These are phyloP conservation scores for Thymelicus sylvestris DNA, from an alignment of 2,888 invertebrate species.

Conservation along the genomic window DNA sequence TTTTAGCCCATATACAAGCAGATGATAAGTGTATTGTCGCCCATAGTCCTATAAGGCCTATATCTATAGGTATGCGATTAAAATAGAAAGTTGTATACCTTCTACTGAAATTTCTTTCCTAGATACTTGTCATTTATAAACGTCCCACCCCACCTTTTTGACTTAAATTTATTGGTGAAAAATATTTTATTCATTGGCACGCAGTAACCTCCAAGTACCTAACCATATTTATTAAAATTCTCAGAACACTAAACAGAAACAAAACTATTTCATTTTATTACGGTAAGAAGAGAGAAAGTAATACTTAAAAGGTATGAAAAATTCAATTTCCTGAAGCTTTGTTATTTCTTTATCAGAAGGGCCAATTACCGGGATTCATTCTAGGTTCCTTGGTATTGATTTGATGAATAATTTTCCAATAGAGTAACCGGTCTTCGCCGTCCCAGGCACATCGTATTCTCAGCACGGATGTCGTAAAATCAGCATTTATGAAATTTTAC, in stretches of 20 bases:
- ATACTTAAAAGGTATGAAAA: conserved; percentile 45
- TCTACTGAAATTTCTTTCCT: too few species aligned
- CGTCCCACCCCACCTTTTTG: too few species aligned
- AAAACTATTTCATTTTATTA: conserved; percentile 30
- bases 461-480: conserved; percentile 32
- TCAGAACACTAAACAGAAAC: neutral
- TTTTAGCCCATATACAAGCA: too few species aligned
- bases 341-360: conserved; percentile 57
- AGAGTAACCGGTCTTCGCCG: conserved; percentile 48
- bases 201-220: too few species aligned
- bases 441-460: conserved; percentile 20
- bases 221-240: neutral
- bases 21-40: too few species aligned
- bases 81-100: too few species aligned
- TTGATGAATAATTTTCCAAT: conserved; percentile 74
- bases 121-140: too few species aligned
- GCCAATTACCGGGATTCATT: conserved; percentile 69
- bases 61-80: too few species aligned
- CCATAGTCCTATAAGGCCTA: too few species aligned
- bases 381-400: conserved; percentile 58
- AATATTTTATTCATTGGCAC: too few species aligned
- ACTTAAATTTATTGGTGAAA: too few species aligned
- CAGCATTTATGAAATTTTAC: conserved; percentile 27
- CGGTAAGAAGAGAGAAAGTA: conserved; percentile 27
- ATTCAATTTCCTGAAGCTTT: conserved; percentile 52